A percentile compares a stretch with the other conserved stretches of the same genome.
Evolutionary conservation across 2,797 vertebrate species (phyloP).

Genomic region (Enteromius afrohamiltoni): DNA sequence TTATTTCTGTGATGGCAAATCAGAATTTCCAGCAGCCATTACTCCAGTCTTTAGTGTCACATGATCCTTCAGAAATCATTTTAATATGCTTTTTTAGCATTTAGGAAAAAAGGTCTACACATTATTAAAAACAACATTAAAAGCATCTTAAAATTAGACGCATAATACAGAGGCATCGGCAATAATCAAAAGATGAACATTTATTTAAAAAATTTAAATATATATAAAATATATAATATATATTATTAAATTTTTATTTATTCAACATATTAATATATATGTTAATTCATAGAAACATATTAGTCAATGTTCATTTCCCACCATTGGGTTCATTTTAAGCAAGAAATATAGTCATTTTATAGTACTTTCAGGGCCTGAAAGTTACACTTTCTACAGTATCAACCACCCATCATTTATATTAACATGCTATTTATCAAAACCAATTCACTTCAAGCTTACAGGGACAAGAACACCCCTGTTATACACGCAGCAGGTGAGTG

Average conservation of each 20-base stretch:
- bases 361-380: neutral
- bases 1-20: neutral
- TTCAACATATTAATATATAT: neutral
- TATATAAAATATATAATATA: too few species aligned
- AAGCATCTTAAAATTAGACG: neutral
- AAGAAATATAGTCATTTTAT: neutral
- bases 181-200: neutral
- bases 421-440: conserved; percentile 14
- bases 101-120: neutral
- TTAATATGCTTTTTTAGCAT: neutral
- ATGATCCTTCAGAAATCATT: neutral
- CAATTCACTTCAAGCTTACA: neutral
- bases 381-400: neutral
- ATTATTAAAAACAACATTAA: neutral
- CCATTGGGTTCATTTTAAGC: neutral
- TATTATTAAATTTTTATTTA: too few species aligned
- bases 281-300: neutral
- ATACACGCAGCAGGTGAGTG: neutral
- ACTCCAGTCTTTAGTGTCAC: neutral
- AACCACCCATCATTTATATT: conserved; percentile 3
- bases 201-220: neutral
- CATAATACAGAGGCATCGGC: neutral
- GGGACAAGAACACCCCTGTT: neutral
- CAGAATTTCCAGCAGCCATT: neutral
- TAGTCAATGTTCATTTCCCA: neutral